Base-by-base conservation (phyloP, 2,888 invertebrate genomes). In the Stomorhina lunata region DNA sequence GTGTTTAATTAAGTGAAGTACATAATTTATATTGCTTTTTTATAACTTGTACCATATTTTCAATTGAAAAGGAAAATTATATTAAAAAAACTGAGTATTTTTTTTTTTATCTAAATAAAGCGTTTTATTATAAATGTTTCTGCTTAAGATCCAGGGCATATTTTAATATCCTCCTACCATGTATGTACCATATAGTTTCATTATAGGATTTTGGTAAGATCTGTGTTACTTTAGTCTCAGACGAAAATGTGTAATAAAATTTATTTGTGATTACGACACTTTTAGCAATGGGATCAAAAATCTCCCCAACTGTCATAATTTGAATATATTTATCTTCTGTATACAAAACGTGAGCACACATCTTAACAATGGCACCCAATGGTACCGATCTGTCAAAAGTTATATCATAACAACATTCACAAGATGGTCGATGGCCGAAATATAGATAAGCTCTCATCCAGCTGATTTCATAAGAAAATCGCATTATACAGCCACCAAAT, bases 401-500 rank as follows among this genome's bases (percentile, higher is more conserved):
- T 82, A 96, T 95, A 87, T 95, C 94, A 87, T 95, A 94, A 63
- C 96, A 94, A 80, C 93, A 93, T 79, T 92, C 90, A 50, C 94
- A 88, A 57, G 91, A 92, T 0, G 94, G 94, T 2, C 93, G 92
- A 20, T 91, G 90, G 84, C 92, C 92, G 86, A 93, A 93, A 88
- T 93, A 94, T 12, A 94, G 88, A 81, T 92, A 93, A 2, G 93
- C 93, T 84, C 93, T 92, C 0, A 94, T 93, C 93, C 94, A 95
- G 37, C 94, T 94, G 27, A 96, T 90, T 90, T 96, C 96, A 68
- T 93, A 92, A 0, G 95, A 95, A 84, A 93, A 93, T 34, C 95
- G 92, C 96, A 96, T 96, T 15, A 96, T 91, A 88, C 94, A 96
- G 0, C 96, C 96, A 66, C 96, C 96, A 90, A 96, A 96, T 45